Conservation (phyloP, 2,113 vertebrate species). For the Saguinus midas region DNA sequence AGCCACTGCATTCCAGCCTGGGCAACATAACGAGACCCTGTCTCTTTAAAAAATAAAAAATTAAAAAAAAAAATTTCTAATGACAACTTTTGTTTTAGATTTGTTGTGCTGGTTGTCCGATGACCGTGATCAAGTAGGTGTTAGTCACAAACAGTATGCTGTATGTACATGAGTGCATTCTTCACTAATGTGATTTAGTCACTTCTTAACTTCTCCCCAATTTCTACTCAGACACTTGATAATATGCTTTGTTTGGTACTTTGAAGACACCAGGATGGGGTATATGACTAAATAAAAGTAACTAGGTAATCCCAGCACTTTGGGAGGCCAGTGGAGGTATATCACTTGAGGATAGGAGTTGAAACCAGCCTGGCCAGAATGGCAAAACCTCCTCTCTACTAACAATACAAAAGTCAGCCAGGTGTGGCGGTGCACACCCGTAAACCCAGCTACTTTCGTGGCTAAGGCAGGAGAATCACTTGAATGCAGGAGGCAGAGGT, state of each 20-base stretch:
- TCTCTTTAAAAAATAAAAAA: too few relatives aligned
- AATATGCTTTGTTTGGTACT: constrained; percentile 21
- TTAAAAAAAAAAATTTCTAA: background rate
- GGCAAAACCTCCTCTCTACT: too few relatives aligned
- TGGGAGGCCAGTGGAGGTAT: too few relatives aligned
- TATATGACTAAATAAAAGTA: background rate
- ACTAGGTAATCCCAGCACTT: background rate
- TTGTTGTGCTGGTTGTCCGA: background rate
- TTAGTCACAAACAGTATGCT: background rate
- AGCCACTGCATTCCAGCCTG: too few relatives aligned
- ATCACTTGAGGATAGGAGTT: too few relatives aligned
- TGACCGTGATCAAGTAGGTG: background rate
- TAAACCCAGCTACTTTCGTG: too few relatives aligned
- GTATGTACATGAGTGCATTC: background rate
- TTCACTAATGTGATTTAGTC: background rate
- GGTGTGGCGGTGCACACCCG: too few relatives aligned
- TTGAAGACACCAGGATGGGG: background rate
- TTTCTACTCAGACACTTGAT: background rate
- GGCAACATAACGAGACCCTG: too few relatives aligned
- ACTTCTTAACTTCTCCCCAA: background rate
- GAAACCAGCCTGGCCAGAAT: too few relatives aligned
- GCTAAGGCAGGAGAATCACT: too few relatives aligned
- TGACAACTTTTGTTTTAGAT: background rate
- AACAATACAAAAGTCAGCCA: too few relatives aligned
- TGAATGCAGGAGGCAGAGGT: too few relatives aligned